Evolutionary conservation across 2,797 vertebrate species (phyloP).

Genomic region (Phrynocephalus vlangalii): DNA sequence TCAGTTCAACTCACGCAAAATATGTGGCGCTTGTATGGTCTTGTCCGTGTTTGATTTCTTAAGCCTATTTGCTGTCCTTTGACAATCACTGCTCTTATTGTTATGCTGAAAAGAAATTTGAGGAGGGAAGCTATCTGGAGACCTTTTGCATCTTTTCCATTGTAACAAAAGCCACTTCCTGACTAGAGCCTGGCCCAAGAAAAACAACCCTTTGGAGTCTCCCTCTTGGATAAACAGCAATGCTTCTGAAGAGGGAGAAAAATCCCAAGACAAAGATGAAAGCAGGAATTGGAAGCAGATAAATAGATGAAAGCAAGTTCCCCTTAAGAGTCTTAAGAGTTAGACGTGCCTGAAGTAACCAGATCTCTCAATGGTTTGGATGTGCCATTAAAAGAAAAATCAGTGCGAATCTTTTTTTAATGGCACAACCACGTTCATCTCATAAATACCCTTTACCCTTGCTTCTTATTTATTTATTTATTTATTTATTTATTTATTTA

Average conservation of each 20-base stretch:
- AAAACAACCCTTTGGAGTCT: slow-evolving; percentile 30
- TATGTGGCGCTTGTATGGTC: neutral
- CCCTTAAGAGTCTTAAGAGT: neutral
- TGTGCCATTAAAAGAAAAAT: no score
- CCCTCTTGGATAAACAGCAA: slow-evolving; percentile 30
- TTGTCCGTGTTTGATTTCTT: slow-evolving; percentile 41
- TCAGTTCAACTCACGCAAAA: neutral
- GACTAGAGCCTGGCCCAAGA: slow-evolving; percentile 20
- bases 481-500: no score
- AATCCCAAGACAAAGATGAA: slow-evolving; percentile 43
- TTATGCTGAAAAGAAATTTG: slow-evolving; percentile 18
- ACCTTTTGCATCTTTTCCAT: slow-evolving; percentile 35
- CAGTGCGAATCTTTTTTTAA: neutral
- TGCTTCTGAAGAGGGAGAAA: slow-evolving; percentile 37
- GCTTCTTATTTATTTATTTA: no score
- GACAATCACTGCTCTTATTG: slow-evolving; percentile 27
- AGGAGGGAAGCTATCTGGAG: neutral
- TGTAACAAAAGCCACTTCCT: slow-evolving; percentile 38
- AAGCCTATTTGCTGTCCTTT: neutral
- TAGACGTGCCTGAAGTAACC: neutral
- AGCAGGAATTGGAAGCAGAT: slow-evolving; percentile 47
- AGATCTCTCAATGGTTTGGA: neutral
- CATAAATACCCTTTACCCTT: neutral
- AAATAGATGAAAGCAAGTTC: neutral
- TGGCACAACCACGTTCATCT: neutral